Conservation (phyloP, 1,140 invertebrate species). For the Oryzaephilus surinamensis region DNA sequence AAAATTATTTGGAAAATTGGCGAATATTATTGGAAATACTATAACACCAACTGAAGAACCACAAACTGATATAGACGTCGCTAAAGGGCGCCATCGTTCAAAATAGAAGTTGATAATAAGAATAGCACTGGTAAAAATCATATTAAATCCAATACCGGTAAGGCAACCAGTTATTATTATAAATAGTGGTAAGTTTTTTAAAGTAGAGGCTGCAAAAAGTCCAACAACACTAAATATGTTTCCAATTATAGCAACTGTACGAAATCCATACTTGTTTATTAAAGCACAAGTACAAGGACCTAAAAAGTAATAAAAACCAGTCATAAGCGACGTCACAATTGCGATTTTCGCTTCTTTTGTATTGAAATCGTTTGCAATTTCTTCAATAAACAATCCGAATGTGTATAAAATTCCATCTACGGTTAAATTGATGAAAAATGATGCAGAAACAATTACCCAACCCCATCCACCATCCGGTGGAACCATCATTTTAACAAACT, state of each 20-base stretch:
- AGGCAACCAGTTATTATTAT: conserved; percentile 54
- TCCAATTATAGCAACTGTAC: no score
- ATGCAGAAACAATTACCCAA: no score
- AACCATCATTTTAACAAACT: no score
- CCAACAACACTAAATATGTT: no score
- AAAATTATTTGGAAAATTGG: conserved; percentile 38
- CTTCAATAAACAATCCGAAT: conserved; percentile 50
- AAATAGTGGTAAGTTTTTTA: no score
- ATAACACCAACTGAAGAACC: conserved; percentile 71
- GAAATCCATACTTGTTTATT: conserved; percentile 61
- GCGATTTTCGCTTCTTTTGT: conserved; percentile 45
- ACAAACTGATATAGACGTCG: conserved; percentile 66
- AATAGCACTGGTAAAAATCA: conserved; percentile 78
- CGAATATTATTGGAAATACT: conserved; percentile 48
- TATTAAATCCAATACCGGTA: conserved; percentile 71
- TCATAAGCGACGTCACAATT: conserved; percentile 52
- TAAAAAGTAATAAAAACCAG: conserved; percentile 59
- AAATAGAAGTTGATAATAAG: conserved; percentile 75
- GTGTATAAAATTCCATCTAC: conserved; percentile 71
- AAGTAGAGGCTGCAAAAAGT: conserved; percentile 43
- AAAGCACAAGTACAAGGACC: conserved; percentile 58
- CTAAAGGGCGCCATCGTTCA: conserved; percentile 62
- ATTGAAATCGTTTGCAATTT: conserved; percentile 45
- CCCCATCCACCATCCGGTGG: conserved; percentile 67
- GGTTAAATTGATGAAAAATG: conserved; percentile 61